Evolutionary conservation across 2,888 invertebrate genomes (phyloP).

Genomic region (Drosophila antonietae): DNA sequence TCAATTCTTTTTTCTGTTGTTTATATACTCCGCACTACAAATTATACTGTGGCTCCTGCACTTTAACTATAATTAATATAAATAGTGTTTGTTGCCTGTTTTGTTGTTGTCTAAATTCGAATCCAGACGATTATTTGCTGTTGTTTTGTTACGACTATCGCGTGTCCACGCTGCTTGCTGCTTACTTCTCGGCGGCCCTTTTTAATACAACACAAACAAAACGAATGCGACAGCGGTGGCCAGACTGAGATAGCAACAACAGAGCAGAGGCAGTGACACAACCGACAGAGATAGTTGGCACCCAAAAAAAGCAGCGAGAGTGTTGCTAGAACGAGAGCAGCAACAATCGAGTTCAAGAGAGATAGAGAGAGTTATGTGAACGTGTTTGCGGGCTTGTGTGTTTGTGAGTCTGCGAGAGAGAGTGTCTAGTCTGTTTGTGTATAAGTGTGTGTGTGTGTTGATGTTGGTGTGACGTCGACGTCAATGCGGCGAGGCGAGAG

Average conservation of each 20-base stretch:
- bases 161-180: slow-evolving; percentile 51
- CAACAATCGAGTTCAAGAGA: slow-evolving; percentile 50
- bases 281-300: slow-evolving; percentile 37
- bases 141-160: slow-evolving; percentile 59
- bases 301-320: slow-evolving; percentile 46
- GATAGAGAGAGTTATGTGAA: slow-evolving; percentile 23
- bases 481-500: slow-evolving; percentile 53
- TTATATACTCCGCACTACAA: slow-evolving; percentile 1
- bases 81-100: slow-evolving; percentile 30
- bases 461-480: slow-evolving; percentile 51
- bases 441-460: slow-evolving; percentile 14
- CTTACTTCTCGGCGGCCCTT: slow-evolving; percentile 59
- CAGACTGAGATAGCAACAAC: slow-evolving; percentile 47
- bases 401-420: slow-evolving; percentile 11
- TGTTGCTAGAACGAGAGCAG: slow-evolving; percentile 47
- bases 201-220: slow-evolving; percentile 67
- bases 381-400: slow-evolving; percentile 2
- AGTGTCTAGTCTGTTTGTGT: slow-evolving; percentile 17
- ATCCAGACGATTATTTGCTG: slow-evolving; percentile 42
- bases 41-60: slow-evolving; percentile 20
- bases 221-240: slow-evolving; percentile 37
- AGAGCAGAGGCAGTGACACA: slow-evolving; percentile 30
- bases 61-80: slow-evolving; percentile 34
- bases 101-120: slow-evolving; percentile 42
- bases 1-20: slow-evolving; percentile 13